phyloP scores from a whole-genome alignment of 1,140 invertebrate genomes.

The silkworm (Bombyx mori) region DNA sequence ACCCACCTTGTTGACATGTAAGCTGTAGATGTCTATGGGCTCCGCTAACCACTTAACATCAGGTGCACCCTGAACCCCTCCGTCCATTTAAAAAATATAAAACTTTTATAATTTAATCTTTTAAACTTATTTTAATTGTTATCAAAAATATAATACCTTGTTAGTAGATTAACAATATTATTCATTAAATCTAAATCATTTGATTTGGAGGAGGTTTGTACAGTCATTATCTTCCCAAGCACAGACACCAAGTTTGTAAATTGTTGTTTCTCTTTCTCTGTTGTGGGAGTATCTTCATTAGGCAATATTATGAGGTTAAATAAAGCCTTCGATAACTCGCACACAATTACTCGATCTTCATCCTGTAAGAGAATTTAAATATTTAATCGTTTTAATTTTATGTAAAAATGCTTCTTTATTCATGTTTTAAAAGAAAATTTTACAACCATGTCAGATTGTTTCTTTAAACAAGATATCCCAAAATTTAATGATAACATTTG shows the following conservation, averaged over 20 bases:
- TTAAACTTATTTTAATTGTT: not conserved
- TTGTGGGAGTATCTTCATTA: slow-evolving; percentile 51
- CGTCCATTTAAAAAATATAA: no score
- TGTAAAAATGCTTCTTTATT: not conserved
- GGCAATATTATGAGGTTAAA: slow-evolving; percentile 82
- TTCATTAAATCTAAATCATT: slow-evolving; percentile 81
- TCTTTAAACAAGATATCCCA: no score
- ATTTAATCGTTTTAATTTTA: not conserved
- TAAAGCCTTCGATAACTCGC: slow-evolving; percentile 90
- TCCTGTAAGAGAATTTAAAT: slow-evolving; percentile 65
- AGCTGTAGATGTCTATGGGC: no score
- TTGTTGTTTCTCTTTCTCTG: slow-evolving; percentile 59
- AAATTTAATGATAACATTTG: no score
- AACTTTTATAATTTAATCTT: no score
- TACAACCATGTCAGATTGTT: not conserved
- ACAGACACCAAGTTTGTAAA: slow-evolving; percentile 82
- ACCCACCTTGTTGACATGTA: no score
- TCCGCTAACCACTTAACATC: no score
- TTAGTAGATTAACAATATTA: slow-evolving; percentile 77
- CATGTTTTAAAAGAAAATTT: not conserved
- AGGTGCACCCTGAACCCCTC: no score
- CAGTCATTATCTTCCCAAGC: slow-evolving; percentile 80
- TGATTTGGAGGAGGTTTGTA: slow-evolving; percentile 72
- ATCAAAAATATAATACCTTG: slow-evolving; percentile 41
- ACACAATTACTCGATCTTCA: slow-evolving; percentile 78